Evolutionary conservation across 2,797 vertebrate species (phyloP), one percentile per base, ranked within the genome.

Genomic region (Catharus ustulatus): DNA sequence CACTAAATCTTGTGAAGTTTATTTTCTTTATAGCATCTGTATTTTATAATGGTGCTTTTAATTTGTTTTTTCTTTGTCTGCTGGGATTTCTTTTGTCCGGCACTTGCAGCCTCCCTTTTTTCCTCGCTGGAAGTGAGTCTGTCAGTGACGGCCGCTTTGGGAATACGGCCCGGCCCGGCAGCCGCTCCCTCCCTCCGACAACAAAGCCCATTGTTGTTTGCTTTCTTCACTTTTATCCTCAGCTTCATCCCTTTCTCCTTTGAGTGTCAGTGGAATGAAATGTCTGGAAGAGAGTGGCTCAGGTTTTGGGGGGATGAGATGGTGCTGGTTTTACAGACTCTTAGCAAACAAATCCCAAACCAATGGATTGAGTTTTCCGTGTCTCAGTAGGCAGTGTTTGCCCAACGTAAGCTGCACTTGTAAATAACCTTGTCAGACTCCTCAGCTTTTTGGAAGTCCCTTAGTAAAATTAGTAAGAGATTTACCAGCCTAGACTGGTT

Each of bases 21-120:
- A 98, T 99, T 99, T 99, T 99, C 98, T 98, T 99, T 98, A 97
- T 98, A 99, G 98, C 98, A 99, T 99, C 99, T 99, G 99, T 98
- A 98, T 99, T 99, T 99, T 99, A 99, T 99, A 99, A 99, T 97
- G 97, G 98, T 96, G 97, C 98, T 98, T 98, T 99, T 99, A 98
- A 99, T 99, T 99, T 99, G 98, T 99, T 99, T 99, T 99, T 97
- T 96, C 98, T 98, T 97, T 95, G 98, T 98, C 99, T 98, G 96
- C 94, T 96, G 98, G 99, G 99, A 98, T 98, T 98, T 98, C 98
- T 98, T 98, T 98, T 98, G 98, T 98, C 98, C 98, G 97, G 98
- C 97, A 57, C 97, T 98, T 98, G 98, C 97, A 97, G 94, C 97
- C 97, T 98, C 95, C 94, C 91, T 95, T 94, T 91, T 95, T 95